These are phyloP conservation scores for Zoanthus sociatus DNA, from an alignment of 92 coral and sea anemone species.

Conservation along the genomic window DNA sequence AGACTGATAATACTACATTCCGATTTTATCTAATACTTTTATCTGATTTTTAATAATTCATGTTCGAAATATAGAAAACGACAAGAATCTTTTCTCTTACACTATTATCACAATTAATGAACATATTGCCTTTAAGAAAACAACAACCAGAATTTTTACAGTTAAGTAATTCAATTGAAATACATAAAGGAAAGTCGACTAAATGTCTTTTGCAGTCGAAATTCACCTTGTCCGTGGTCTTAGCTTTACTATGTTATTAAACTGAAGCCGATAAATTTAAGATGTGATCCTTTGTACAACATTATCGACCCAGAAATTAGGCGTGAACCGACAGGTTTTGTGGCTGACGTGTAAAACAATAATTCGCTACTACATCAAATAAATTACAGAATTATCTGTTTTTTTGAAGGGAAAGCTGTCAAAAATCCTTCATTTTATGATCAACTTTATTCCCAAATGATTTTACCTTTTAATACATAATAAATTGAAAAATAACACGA, in stretches of 20 bases:
- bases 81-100: background rate
- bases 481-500: background rate
- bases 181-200: no score
- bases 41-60: background rate
- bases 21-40: background rate
- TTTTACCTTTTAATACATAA: background rate
- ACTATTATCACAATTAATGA: no score
- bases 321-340: background rate
- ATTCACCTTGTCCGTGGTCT: no score
- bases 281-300: no score
- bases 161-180: no score
- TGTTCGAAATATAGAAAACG: background rate
- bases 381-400: background rate
- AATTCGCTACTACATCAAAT: background rate
- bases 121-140: no score
- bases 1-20: background rate
- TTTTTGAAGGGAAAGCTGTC: background rate
- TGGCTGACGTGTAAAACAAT: background rate
- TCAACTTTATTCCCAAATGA: background rate
- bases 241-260: no score
- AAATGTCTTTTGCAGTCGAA: no score
- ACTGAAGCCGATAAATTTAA: no score
- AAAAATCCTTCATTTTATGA: background rate
- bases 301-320: background rate
- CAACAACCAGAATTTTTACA: no score